phyloP scores from a whole-genome alignment of 2,113 vertebrate genomes.

The Platysteira castanea region DNA sequence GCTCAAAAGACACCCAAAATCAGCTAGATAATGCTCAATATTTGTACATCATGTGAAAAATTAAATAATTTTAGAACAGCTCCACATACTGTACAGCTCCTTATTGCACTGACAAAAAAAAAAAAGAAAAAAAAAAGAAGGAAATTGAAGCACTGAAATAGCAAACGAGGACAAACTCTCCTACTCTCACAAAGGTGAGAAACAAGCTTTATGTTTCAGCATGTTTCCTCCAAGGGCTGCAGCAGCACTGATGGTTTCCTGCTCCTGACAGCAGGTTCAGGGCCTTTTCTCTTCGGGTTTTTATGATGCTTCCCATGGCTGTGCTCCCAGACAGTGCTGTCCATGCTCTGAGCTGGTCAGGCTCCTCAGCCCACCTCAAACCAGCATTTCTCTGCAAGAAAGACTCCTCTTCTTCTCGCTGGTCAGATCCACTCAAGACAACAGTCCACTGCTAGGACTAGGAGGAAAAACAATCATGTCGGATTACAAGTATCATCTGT shows the following conservation, averaged over 20 bases:
- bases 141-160: background rate
- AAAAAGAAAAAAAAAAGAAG: background rate
- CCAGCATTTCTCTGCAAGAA: background rate
- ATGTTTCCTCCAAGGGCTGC: background rate
- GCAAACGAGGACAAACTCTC: background rate
- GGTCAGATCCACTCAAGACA: background rate
- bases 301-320: background rate
- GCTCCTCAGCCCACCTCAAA: background rate
- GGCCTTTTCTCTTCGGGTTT: conserved; percentile 1
- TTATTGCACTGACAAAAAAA: background rate
- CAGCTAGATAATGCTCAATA: background rate
- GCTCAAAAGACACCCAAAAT: background rate
- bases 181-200: background rate
- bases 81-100: background rate
- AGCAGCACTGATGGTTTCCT: background rate
- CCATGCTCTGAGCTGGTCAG: background rate
- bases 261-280: background rate
- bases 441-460: conserved; percentile 3
- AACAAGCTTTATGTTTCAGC: background rate
- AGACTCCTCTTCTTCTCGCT: background rate
- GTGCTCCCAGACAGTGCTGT: background rate
- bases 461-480: background rate
- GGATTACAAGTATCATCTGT: background rate
- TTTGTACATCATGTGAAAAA: background rate
- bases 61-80: background rate